A percentile compares a stretch with the other conserved stretches of the same genome.
Conservation (phyloP, 2,888 invertebrate genomes). For the Camptogramma bilineatum region DNA sequence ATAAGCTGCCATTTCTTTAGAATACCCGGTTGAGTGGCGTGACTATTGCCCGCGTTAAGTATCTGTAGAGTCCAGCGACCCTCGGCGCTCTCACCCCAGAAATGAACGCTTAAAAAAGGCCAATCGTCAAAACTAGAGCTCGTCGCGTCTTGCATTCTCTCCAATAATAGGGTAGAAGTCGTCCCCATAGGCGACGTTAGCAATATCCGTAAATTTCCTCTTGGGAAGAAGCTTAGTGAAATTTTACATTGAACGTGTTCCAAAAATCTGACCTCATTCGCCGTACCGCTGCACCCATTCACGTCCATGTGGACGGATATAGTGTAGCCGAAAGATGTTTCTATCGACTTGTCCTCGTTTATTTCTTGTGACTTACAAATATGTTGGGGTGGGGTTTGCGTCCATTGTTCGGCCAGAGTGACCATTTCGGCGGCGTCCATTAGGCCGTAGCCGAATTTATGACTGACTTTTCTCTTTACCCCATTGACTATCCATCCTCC, state of each 20-base stretch:
- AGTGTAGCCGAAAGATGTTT: slow-evolving; percentile 90
- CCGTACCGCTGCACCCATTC: slow-evolving; percentile 94
- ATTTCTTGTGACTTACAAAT: slow-evolving; percentile 97
- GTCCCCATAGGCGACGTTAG: slow-evolving; percentile 97
- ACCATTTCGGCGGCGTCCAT: slow-evolving; percentile 99
- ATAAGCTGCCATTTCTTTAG: slow-evolving; percentile 98
- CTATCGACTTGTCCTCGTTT: slow-evolving; percentile 92
- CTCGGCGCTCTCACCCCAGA: slow-evolving; percentile 97
- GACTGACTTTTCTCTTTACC: slow-evolving; percentile 96
- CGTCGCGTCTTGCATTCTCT: slow-evolving; percentile 95
- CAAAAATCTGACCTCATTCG: slow-evolving; percentile 94
- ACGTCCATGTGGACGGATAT: slow-evolving; percentile 95
- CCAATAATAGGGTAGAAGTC: slow-evolving; percentile 95
- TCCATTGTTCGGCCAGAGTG: slow-evolving; percentile 96
- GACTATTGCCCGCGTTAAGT: slow-evolving; percentile 89
- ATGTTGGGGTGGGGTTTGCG: slow-evolving; percentile 96
- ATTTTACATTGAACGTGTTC: slow-evolving; percentile 99
- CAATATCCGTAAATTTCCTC: slow-evolving; percentile 96
- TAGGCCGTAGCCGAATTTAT: slow-evolving; percentile 99
- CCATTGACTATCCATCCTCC: slow-evolving; percentile 97
- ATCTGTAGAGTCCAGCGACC: slow-evolving; percentile 95
- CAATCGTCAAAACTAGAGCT: slow-evolving; percentile 98
- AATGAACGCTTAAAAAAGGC: slow-evolving; percentile 99
- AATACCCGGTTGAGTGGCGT: slow-evolving; percentile 93
- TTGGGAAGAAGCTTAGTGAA: slow-evolving; percentile 94